Base-by-base conservation (phyloP, 2,888 invertebrate genomes). In the Cantharis rufa region DNA sequence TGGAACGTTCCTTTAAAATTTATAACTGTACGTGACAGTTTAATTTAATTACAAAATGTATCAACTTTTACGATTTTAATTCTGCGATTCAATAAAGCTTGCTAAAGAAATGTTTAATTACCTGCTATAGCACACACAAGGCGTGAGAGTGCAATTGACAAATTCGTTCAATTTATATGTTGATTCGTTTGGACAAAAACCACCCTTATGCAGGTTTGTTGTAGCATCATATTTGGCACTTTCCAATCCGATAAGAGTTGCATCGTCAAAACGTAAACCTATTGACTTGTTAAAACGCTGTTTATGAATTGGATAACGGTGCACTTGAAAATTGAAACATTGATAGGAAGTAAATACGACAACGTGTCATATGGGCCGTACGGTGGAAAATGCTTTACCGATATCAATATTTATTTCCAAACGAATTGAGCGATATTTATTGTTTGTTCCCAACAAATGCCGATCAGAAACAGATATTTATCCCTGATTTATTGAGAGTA, bases 251-350 rank as follows among this genome's bases (percentile, higher is more conserved):
- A 78, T 78, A 75, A 74, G 77, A 75, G 79, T 78, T 77, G 78
- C 79, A 78, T 77, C 77, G 80, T 80, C 80, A 80, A 83, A 84
- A 84, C 83, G 84, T 82, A 78, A 79, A 83, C 83, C 85, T 83
- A 85, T 85, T 85, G 84, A 84, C 85, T 85, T 82, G 85, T 85
- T 85, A 85, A 86, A 85, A 83, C 78, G 81, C 83, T 85, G 85
- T 86, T 86, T 85, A 85, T 85, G 85, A 85, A 86, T 86, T 84
- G 84, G 85, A 82, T 81, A 81, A 81, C 78, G 78, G 80, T 76
- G 79, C 82, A 84, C 86, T 86, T 81, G 85, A 85, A 85, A 85
- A 84, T 85, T 85, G 86, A 85, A 86, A 85, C 85, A 86, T 84
- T 79, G 84, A 73, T 73, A 48, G 84, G 82, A 80, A 71, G 78